Conservation (phyloP, 2,113 vertebrate species). For the Oryzias woworae region DNA sequence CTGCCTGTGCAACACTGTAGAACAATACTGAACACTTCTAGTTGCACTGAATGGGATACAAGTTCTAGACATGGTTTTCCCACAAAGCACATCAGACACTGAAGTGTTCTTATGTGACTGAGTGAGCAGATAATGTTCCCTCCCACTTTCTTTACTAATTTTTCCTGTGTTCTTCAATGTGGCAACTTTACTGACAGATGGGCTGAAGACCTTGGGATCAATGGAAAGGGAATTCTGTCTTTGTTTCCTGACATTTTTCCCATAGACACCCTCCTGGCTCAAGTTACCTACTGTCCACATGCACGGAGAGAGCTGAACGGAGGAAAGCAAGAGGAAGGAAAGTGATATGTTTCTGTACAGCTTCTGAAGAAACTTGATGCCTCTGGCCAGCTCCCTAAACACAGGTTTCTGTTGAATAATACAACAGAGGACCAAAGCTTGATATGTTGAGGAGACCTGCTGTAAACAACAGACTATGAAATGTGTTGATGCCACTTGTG, state of each 20-base stretch:
- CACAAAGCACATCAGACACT: conserved; percentile 50
- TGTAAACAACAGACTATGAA: conserved; percentile 64
- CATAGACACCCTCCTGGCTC: conserved; percentile 61
- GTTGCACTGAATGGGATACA: conserved; percentile 40
- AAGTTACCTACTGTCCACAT: conserved; percentile 73
- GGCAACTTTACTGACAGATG: conserved; percentile 61
- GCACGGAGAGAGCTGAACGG: conserved; percentile 31
- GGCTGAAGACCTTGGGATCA: conserved; percentile 44
- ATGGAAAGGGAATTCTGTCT: conserved; percentile 68
- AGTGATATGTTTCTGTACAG: conserved; percentile 61
- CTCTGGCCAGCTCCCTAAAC: conserved; percentile 65
- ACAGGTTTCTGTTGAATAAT: conserved; percentile 76
- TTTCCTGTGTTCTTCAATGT: conserved; percentile 41
- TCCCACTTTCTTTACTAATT: conserved; percentile 57
- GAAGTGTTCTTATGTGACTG: conserved; percentile 69
- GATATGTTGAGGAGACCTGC: conserved; percentile 47
- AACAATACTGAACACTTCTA: conserved; percentile 68
- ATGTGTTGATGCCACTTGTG: conserved; percentile 41
- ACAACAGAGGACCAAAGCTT: conserved; percentile 68
- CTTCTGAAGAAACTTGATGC: conserved; percentile 74
- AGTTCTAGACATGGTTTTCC: conserved; percentile 42
- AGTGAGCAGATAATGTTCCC: conserved; percentile 35
- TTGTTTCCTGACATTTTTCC: conserved; percentile 72
- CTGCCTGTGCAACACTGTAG: conserved; percentile 58
- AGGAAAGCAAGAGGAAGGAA: conserved; percentile 32